A percentile compares a stretch with the other conserved stretches of the same genome.
Evolutionary conservation across 1,140 invertebrate genomes (phyloP).

Genomic region (Philotrypesis tridentata): DNA sequence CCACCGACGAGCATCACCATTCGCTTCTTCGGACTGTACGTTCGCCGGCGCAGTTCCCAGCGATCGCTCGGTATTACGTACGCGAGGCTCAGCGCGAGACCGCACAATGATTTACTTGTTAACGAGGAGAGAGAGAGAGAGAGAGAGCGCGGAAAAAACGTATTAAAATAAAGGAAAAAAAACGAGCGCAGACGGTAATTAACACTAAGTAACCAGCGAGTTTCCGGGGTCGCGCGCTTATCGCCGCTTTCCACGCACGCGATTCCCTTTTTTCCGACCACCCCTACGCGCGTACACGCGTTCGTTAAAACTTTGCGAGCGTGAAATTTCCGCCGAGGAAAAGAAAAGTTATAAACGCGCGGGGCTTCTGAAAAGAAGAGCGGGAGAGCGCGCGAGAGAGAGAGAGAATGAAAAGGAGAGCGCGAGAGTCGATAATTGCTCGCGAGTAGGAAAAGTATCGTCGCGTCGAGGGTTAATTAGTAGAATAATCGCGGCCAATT

Average conservation of each 20-base stretch:
- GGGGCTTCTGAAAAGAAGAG: background rate
- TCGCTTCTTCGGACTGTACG: background rate
- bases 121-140: background rate
- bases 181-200: slow-evolving; percentile 30
- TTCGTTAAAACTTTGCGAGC: slow-evolving; percentile 44
- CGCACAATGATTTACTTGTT: slow-evolving; percentile 7
- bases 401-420: background rate
- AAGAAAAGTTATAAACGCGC: slow-evolving; percentile 20
- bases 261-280: background rate
- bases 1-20: slow-evolving; percentile 53
- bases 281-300: background rate
- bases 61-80: too few relatives aligned
- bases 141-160: background rate
- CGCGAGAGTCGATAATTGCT: slow-evolving; percentile 35
- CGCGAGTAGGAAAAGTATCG: background rate
- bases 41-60: too few relatives aligned
- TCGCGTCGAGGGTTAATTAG: slow-evolving; percentile 25
- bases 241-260: slow-evolving; percentile 12
- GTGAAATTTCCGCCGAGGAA: background rate
- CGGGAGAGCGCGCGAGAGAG: too few relatives aligned
- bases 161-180: background rate
- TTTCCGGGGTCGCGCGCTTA: slow-evolving; percentile 27
- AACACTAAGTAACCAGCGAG: slow-evolving; percentile 21
- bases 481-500: slow-evolving; percentile 40
- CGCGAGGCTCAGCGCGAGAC: background rate